A percentile compares a stretch with the other conserved stretches of the same genome.
Evolutionary conservation across 2,888 invertebrate species (phyloP).

Genomic region (Clistopyga incitator): DNA sequence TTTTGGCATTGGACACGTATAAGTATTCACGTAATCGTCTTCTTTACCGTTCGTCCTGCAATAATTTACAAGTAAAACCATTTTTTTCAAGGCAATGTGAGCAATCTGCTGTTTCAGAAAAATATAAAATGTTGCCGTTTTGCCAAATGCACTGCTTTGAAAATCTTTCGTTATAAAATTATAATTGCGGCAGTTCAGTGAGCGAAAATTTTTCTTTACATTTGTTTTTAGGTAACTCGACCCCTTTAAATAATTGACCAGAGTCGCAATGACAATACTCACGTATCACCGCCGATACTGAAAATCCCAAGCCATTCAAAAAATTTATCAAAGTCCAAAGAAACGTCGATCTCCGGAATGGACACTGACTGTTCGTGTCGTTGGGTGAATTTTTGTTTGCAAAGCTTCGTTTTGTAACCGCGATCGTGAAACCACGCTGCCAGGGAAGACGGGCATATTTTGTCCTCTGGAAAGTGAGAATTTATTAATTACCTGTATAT

Average conservation of each 20-base stretch:
- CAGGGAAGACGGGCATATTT: conserved; percentile 87
- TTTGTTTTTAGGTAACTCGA: no score
- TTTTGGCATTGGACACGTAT: conserved; percentile 82
- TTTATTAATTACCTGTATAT: background rate
- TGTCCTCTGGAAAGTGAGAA: conserved; percentile 76
- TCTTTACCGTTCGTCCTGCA: conserved; percentile 75
- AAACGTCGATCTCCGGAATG: conserved; percentile 82
- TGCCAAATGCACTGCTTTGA: no score
- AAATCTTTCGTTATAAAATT: no score
- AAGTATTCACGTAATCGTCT: conserved; percentile 83
- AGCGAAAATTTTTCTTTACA: no score
- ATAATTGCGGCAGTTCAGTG: no score
- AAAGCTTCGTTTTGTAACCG: conserved; percentile 84
- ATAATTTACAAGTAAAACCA: conserved; percentile 24
- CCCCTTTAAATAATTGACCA: no score
- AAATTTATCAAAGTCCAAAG: conserved; percentile 80
- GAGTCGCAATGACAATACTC: conserved; percentile 63
- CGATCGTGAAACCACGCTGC: conserved; percentile 86
- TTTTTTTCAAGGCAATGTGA: background rate
- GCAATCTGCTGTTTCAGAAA: no score
- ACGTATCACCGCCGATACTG: conserved; percentile 84
- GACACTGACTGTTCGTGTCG: conserved; percentile 81
- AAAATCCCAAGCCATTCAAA: conserved; percentile 87
- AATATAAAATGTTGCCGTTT: no score
- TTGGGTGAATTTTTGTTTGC: conserved; percentile 82